Conservation (phyloP, 2,797 vertebrate species). For the Sandelia bainsii region DNA sequence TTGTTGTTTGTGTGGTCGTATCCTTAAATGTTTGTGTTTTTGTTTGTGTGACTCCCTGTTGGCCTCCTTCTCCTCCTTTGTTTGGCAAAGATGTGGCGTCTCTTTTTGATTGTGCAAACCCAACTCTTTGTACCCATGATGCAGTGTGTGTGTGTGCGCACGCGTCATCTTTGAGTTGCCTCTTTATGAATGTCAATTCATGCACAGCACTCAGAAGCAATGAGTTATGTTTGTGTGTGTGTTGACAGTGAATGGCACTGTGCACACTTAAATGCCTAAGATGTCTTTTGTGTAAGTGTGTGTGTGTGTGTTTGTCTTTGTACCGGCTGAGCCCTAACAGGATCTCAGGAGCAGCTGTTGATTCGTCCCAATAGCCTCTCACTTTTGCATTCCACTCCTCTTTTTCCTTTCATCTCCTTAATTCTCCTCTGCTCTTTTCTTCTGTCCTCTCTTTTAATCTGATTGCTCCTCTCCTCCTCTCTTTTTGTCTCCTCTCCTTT, state of each 20-base stretch:
- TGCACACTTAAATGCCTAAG: neutral
- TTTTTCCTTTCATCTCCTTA: constrained; percentile 7
- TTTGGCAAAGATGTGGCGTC: neutral
- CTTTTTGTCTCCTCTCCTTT: no score
- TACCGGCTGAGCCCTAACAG: constrained; percentile 42
- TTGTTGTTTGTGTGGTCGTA: neutral
- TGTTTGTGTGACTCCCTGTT: constrained; percentile 3
- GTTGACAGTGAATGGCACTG: neutral
- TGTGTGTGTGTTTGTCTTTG: constrained; percentile 2
- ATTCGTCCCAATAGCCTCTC: constrained; percentile 50
- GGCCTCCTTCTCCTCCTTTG: neutral
- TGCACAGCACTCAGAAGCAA: constrained; percentile 1
- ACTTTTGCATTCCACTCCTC: constrained; percentile 36
- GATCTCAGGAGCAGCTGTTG: constrained; percentile 63
- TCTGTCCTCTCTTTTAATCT: no score
- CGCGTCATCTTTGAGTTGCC: neutral
- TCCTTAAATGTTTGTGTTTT: neutral
- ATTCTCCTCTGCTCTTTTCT: neutral
- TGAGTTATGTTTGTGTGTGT: neutral
- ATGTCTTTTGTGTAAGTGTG: constrained; percentile 3
- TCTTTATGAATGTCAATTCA: neutral
- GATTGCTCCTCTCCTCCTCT: no score
- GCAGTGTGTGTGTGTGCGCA: constrained; percentile 1
- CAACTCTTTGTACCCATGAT: neutral
- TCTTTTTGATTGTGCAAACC: neutral